Base-by-base conservation (phyloP, 2,797 vertebrate species). In the Danio jaintianensis region DNA sequence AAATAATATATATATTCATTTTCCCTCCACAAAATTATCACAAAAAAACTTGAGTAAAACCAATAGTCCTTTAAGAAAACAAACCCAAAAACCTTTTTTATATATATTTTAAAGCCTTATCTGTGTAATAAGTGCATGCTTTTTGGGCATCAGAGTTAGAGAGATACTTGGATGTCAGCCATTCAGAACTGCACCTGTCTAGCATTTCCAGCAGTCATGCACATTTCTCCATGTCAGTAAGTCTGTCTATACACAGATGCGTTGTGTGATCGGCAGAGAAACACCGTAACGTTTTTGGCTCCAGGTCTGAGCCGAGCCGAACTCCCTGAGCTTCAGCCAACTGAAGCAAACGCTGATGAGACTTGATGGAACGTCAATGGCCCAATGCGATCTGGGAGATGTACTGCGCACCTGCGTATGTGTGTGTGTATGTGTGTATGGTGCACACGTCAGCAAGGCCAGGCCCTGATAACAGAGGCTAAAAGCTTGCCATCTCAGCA, bases 331-430 rank as follows among this genome's bases (percentile, higher is more conserved):
- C 48, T 58, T 50, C 58, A 20, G 78, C 78, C 73, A 67, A 71
- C 78, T 72, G 59, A 77, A 81, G 68, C 62, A 59, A 85, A 78
- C 84, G 67, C 64, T 86, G 85, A 79, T 82, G 82, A 80, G 79
- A 78, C 36, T 80, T 22, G 64, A 84, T 88, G 80, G 66, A 75
- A 82, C 45, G 77, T 86, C 81, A 79, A 79, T 87, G 67, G 80
- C 75, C 56, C 59, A 72, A 53, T 70, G 80, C 82, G 79, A 81
- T 63, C 45, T 43, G 55, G 82, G 70, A 72, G 82, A 87, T 80
- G 69, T 67, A 82, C 85, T 53, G 69, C 61, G 20, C 72, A 68
- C 72, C 53, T 68, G 63, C 13, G 15, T 69, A 11, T 61, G 64
- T n/a, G 20, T 61, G 29, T 43, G 29, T 52, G 61, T 79, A 40